Conservation (phyloP, 2,113 vertebrate species). For the Acinonyx jubatus region DNA sequence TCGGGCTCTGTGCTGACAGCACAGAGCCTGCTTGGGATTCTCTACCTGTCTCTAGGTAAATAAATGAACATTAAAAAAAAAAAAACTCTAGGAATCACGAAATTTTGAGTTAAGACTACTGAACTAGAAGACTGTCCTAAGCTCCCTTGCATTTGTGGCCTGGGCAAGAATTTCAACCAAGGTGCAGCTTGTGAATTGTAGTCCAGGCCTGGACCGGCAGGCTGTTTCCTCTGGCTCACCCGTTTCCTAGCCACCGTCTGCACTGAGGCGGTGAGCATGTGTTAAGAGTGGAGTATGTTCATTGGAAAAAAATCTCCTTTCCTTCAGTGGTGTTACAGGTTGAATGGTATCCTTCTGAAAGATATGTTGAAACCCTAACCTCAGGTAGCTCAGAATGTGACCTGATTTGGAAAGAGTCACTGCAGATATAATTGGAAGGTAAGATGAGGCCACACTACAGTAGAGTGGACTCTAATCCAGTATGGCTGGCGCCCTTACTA, state of each 20-base stretch:
- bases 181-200: neutral
- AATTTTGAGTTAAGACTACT: too few relatives aligned
- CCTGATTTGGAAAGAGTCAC: neutral
- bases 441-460: neutral
- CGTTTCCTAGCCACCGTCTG: neutral
- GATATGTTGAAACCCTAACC: neutral
- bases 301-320: neutral
- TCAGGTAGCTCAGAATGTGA: neutral
- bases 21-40: too few relatives aligned
- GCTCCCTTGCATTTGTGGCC: neutral
- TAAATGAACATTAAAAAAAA: too few relatives aligned
- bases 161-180: neutral
- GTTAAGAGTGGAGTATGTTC: neutral
- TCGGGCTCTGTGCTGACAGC: too few relatives aligned
- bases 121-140: constrained; percentile 18
- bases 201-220: neutral
- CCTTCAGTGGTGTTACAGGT: neutral
- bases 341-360: neutral
- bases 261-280: neutral
- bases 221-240: neutral
- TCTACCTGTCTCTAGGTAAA: too few relatives aligned
- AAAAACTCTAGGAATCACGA: too few relatives aligned
- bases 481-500: neutral
- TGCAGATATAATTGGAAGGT: neutral
- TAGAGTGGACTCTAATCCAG: neutral